Base-by-base conservation (phyloP, 1,140 invertebrate genomes). In the Drosophila pallidifrons region DNA sequence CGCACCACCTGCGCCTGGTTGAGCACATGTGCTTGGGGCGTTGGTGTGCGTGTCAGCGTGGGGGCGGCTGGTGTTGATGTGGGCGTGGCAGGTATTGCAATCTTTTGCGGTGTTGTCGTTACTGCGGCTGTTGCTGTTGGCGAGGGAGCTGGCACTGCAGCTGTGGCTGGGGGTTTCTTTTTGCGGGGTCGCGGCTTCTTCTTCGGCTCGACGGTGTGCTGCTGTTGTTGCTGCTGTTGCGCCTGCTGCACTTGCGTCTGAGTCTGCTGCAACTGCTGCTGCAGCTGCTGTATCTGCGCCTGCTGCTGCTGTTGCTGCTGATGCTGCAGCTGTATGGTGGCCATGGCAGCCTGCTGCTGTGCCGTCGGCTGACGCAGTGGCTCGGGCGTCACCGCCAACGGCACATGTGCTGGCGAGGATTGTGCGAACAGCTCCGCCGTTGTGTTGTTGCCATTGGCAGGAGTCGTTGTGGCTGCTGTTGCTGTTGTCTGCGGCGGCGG, bases 131-230 rank as follows among this genome's bases (percentile, higher is more conserved):
- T 8, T 11, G 63, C 47, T 5, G 47, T 28, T 38, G 61, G 6
- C 8, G 52, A 16, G 5, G 61, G 10, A 5, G 60, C 15, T 28
- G 76, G 46, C 13, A 68, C 30, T 6, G 67, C 28, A 3, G 54
- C 51, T 5, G 68, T 54, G 3, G 63, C 71, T 5, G 74, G 30
- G 11, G 78, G 60, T 64, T 92, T 81, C 67, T 92, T 85, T 28
- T 91, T 82, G 1, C 91, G 77, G 0, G 83, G 90, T 35, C 86
- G 86, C n/a, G 91, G 73, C 38, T 91, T 91, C 67, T 92, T 92
- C 60, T 92, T 92, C 11, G 81, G 74, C 72, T 91, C 85, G 0
- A 45, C 41, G 7, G 59, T 20, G 8, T 49, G 64, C 6, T 63
- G 65, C 5, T 58, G 47, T n/a, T 64, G 72, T 16, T 89, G 80